These are phyloP conservation scores for Laticauda laticaudata DNA, from an alignment of 2,113 vertebrate species.

Conservation along the genomic window DNA sequence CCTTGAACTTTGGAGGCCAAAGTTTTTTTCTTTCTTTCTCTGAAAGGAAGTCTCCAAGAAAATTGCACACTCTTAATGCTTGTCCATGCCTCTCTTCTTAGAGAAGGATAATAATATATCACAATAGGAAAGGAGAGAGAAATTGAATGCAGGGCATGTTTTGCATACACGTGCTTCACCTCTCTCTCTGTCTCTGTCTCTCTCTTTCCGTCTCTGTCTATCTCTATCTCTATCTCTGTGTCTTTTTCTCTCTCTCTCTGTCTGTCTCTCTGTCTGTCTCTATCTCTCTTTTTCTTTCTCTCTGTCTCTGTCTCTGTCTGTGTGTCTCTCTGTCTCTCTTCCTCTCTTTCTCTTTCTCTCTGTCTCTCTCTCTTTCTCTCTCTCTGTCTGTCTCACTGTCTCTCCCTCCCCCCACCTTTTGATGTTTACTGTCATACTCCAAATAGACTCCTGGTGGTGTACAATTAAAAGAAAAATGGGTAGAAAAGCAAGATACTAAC, in stretches of 20 bases:
- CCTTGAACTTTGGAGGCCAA: not conserved
- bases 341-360: too few relatives aligned
- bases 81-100: not conserved
- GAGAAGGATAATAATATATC: not conserved
- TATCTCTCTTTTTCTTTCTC: too few relatives aligned
- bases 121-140: not conserved
- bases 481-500: not conserved
- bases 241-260: too few relatives aligned
- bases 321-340: too few relatives aligned
- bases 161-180: not conserved
- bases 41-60: not conserved
- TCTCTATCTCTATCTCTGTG: too few relatives aligned
- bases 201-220: accelerated
- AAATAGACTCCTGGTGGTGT: not conserved
- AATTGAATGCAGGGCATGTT: not conserved
- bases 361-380: too few relatives aligned
- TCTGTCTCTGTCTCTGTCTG: too few relatives aligned
- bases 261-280: too few relatives aligned
- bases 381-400: too few relatives aligned
- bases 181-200: too few relatives aligned
- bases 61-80: not conserved
- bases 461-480: not conserved
- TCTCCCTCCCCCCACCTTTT: too few relatives aligned
- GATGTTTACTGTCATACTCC: not conserved
- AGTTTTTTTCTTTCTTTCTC: not conserved